Evolutionary conservation across 2,797 vertebrate genomes (phyloP), one percentile per base, ranked within the genome.

Genomic region (Chrosomus eos): DNA sequence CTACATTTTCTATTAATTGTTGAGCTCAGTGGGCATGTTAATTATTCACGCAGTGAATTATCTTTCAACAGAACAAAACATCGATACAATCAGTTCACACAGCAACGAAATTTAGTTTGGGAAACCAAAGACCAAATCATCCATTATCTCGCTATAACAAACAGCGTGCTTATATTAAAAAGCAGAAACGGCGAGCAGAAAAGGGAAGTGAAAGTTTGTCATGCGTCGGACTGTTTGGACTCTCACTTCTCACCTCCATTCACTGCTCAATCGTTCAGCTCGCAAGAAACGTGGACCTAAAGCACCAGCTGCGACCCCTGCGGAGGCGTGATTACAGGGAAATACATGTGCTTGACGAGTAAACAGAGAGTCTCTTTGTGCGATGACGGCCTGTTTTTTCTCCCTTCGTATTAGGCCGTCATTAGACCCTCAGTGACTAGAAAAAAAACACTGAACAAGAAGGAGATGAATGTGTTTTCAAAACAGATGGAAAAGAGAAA

Each of bases 401-500:
- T 93, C 93, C 90, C 92, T 93, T 90, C 89, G 90, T 91, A 90
- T 91, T 91, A 82, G 88, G 81, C 89, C 91, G 79, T 94, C 91
- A 94, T 95, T 95, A 94, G 68, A 62, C 87, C 89, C 91, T 90
- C 86, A 87, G 90, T 66, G 33, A 87, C 89, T 91, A 89, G 89
- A 90, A 88, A 88, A 85, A 92, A 88, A 92, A 88, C 90, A 90
- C 77, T 31, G 73, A 68, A 43, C 73, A 66, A 75, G 92, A 93
- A 92, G 93, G 92, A 93, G 94, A 93, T 92, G 91, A 89, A 90
- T 92, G 89, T 96, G 94, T 95, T 95, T 94, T 94, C 92, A 94
- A 95, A 95, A 95, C 93, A 89, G 64, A 91, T 90, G 45, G 89
- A 93, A 94, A 94, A 94, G 92, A 95, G 90, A 94, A 93, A 94